Base-by-base conservation (phyloP, 2,888 invertebrate species). In the Malthinus flaveolus region DNA sequence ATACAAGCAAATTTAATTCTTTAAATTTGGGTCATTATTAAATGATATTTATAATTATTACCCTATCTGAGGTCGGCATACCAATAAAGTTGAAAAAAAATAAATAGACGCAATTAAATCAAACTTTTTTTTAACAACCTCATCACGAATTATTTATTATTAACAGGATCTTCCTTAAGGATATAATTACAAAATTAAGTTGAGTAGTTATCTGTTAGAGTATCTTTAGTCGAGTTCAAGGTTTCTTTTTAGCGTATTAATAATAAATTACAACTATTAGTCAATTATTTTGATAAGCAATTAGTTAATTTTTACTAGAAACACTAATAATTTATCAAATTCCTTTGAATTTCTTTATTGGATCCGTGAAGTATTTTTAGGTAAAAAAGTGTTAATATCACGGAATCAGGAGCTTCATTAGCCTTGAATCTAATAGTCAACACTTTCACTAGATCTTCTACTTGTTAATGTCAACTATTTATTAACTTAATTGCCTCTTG, bases 381-480 rank as follows among this genome's bases (percentile, higher is more conserved):
- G 35, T 47, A 51, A 44, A 42, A 50, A 33, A 32, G 32, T 46
- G 15, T 34, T 23, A 36, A 36, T 48, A 48, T 23, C 23, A 10
- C 36, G 10, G 15, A 51, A 42, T 42, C 13, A 15, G 33, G 33
- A 32, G 49, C 36, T 36, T 36, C n/a, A 39, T 49, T 49, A 33
- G 42, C 50, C 50, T 51, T 51, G 50, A 34, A 44, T 51, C 31
- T 39, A 31, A 36, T 32, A 34, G n/a, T 34, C 42, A 34, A 39
- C 44, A 51, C 50, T 51, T 51, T 51, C 50, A 51, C 50, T 44
- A 42, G 32, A 42, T 15, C 50, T 42, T 51, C 50, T 51, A 42
- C 50, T 23, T 13, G 32, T 51, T 42, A 51, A 51, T 51, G 50
- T 51, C 50, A 51, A 44, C 44, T 31, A 42, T 34, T 32, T n/a